Evolutionary conservation across 2,113 vertebrate genomes (phyloP).

Genomic region (Hydrolagus affinis): DNA sequence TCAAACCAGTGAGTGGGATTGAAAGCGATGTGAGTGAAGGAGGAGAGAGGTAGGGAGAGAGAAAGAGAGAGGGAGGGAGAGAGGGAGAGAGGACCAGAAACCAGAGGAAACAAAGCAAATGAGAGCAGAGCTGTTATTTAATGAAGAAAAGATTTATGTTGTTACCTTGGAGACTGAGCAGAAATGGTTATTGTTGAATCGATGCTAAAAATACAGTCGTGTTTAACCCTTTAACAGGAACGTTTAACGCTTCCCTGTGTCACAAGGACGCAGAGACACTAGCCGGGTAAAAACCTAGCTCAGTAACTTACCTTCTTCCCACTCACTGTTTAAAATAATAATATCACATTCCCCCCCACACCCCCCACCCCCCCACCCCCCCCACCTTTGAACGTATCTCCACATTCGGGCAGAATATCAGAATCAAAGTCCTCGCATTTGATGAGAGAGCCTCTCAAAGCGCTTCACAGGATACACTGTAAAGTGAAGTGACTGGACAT

Average conservation of each 20-base stretch:
- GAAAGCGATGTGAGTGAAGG: not conserved
- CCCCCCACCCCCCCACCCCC: no score
- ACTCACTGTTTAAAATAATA: constrained; percentile 41
- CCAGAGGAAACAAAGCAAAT: constrained; percentile 9
- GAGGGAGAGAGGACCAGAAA: not conserved
- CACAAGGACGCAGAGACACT: no score
- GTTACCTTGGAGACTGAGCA: constrained; percentile 28
- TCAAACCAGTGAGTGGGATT: not conserved
- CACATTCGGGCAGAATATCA: no score
- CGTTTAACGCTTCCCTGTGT: not conserved
- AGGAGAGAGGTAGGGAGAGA: not conserved
- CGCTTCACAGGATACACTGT: no score
- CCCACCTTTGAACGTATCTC: no score
- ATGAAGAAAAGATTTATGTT: not conserved
- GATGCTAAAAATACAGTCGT: not conserved
- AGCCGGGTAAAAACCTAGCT: no score
- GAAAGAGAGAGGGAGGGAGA: not conserved
- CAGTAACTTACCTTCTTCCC: constrained; percentile 49
- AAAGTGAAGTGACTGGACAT: no score
- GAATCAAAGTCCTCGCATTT: no score
- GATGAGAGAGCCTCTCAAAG: no score
- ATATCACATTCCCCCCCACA: no score
- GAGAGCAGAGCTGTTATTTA: not conserved
- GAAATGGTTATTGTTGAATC: not conserved
- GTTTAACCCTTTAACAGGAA: constrained; percentile 9